Percentiles rank a stretch among this genome's conserved stretches.
phyloP scores from a whole-genome alignment of 2,113 vertebrate species.

The Lates calcarifer region DNA sequence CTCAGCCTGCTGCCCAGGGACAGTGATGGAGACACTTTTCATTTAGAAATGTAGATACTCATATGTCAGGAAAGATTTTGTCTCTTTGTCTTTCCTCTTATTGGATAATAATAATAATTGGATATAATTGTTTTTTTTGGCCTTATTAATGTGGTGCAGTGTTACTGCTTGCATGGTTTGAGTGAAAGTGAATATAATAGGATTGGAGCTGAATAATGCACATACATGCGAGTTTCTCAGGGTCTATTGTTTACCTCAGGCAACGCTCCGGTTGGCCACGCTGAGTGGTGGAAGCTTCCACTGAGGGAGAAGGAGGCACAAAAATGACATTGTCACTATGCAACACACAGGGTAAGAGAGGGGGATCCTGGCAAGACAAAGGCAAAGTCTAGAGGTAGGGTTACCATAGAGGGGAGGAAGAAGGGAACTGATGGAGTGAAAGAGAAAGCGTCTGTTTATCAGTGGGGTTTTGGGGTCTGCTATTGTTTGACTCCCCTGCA shows the following conservation, averaged over 20 bases:
- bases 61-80: constrained; percentile 2
- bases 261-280: constrained; percentile 67
- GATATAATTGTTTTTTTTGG: not conserved
- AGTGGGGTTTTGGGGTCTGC: constrained; percentile 56
- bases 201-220: constrained; percentile 48
- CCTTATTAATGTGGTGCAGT: not conserved
- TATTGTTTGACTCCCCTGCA: constrained; percentile 78
- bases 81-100: not conserved
- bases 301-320: constrained; percentile 70
- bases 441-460: constrained; percentile 43
- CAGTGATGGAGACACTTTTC: constrained; percentile 28
- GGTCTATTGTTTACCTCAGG: constrained; percentile 78
- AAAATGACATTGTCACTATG: constrained; percentile 36
- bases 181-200: constrained; percentile 23
- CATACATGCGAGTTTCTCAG: constrained; percentile 54
- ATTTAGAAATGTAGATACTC: constrained; percentile 36
- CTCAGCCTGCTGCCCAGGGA: constrained; percentile 29
- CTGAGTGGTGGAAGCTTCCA: constrained; percentile 71
- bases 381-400: constrained; percentile 10
- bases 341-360: constrained; percentile 4
- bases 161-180: constrained; percentile 7
- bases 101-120: not conserved
- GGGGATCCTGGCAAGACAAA: constrained; percentile 17
- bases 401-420: not conserved
- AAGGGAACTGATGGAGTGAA: constrained; percentile 9